Evolutionary conservation across 2,888 invertebrate species (phyloP).

Genomic region (Colostygia pectinataria): DNA sequence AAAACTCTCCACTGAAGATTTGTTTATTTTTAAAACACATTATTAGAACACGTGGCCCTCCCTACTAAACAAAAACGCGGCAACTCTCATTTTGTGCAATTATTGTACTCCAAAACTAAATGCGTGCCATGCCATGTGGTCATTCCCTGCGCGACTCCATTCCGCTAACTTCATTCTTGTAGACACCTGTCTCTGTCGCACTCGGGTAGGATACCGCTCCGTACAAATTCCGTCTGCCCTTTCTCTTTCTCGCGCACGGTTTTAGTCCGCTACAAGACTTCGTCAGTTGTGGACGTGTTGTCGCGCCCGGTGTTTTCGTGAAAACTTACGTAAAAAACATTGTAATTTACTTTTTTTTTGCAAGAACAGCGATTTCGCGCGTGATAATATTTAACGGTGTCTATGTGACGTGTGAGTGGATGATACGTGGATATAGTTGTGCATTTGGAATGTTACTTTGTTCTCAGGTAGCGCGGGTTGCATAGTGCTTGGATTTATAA

Average conservation of each 20-base stretch:
- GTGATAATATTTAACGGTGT: constrained; percentile 32
- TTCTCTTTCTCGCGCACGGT: constrained; percentile 61
- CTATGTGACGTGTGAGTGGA: constrained; percentile 34
- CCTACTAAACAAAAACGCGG: constrained; percentile 66
- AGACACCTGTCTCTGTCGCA: constrained; percentile 48
- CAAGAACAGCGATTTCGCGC: constrained; percentile 31
- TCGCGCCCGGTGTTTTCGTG: constrained; percentile 42
- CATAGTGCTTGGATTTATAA: constrained; percentile 39
- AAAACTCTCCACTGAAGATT: constrained; percentile 36
- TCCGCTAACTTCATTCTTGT: constrained; percentile 64
- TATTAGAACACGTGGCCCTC: constrained; percentile 66
- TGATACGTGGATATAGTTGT: constrained; percentile 31
- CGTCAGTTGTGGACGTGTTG: constrained; percentile 42
- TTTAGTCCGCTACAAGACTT: constrained; percentile 58
- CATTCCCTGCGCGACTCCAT: constrained; percentile 63
- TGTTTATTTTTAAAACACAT: constrained; percentile 50
- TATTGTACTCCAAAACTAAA: constrained; percentile 62
- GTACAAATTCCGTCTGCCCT: constrained; percentile 53
- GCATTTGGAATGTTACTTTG: constrained; percentile 71
- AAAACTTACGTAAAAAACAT: constrained; percentile 74
- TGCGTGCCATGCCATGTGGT: constrained; percentile 79
- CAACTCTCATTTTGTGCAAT: constrained; percentile 73
- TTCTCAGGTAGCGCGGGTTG: constrained; percentile 44
- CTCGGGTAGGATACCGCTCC: constrained; percentile 33
- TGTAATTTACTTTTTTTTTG: constrained; percentile 53